Conservation (phyloP, 2,797 vertebrate genomes). For the Gymnoscopelus microlampas region DNA sequence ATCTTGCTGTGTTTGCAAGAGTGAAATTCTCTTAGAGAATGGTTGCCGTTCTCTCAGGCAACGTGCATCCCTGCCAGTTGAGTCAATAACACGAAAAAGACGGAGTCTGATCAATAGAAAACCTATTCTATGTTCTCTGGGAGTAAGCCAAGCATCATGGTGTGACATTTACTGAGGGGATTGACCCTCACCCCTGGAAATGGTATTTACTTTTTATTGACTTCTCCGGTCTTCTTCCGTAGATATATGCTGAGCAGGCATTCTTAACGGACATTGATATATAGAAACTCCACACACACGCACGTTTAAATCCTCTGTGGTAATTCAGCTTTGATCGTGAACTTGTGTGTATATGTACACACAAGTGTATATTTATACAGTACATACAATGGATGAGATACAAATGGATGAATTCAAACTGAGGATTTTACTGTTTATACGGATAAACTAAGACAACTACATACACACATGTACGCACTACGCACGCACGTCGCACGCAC, state of each 20-base stretch:
- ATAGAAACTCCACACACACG: conserved; percentile 17
- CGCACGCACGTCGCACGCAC: not conserved
- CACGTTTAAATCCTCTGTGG: not conserved
- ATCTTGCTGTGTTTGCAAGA: conserved; percentile 3
- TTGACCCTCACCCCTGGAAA: not conserved
- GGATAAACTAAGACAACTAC: not conserved
- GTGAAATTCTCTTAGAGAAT: conserved; percentile 6
- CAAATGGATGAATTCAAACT: no score
- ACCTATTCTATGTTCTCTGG: conserved; percentile 43
- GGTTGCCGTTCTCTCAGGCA: not conserved
- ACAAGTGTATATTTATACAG: no score
- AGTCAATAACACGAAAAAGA: conserved; percentile 47
- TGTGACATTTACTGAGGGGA: conserved; percentile 45
- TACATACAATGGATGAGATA: no score
- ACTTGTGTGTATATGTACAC: no score
- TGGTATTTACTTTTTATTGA: conserved; percentile 55
- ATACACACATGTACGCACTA: not conserved
- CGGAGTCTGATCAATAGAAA: conserved; percentile 48
- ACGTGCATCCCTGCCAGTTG: not conserved
- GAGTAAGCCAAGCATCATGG: conserved; percentile 20
- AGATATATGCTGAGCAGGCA: conserved; percentile 40
- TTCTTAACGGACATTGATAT: conserved; percentile 28
- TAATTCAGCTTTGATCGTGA: no score
- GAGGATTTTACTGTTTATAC: no score
- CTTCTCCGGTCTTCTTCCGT: conserved; percentile 18